Percentiles rank a stretch among this genome's conserved stretches.
Evolutionary conservation across 2,888 invertebrate genomes (phyloP).

Genomic region (Actias luna): DNA sequence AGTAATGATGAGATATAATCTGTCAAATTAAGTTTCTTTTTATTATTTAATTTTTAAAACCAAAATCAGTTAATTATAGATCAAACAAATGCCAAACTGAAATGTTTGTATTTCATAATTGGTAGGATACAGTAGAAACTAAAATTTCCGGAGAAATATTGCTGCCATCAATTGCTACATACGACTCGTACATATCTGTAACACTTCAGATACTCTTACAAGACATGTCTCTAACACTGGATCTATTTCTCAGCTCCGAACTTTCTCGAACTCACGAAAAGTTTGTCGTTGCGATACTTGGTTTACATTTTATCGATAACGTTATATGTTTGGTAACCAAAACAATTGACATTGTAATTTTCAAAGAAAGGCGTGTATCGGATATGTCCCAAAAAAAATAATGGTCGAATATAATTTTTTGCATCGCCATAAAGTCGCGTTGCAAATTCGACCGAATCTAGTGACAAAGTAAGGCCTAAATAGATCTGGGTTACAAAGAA

Average conservation of each 20-base stretch:
- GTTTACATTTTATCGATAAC: constrained; percentile 46
- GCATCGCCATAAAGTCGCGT: too few relatives aligned
- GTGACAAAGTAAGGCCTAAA: too few relatives aligned
- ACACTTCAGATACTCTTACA: constrained; percentile 5
- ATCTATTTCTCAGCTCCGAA: constrained; percentile 34
- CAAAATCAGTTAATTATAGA: too few relatives aligned
- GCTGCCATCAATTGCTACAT: not conserved
- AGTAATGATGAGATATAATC: too few relatives aligned
- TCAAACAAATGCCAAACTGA: too few relatives aligned
- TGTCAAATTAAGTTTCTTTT: too few relatives aligned
- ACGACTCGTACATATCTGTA: constrained; percentile 10
- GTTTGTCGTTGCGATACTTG: constrained; percentile 45
- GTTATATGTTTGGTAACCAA: not conserved
- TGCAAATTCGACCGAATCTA: too few relatives aligned
- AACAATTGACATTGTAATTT: not conserved
- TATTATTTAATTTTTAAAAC: too few relatives aligned
- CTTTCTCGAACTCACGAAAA: constrained; percentile 40
- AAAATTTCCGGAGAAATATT: not conserved
- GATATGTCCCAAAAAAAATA: too few relatives aligned
- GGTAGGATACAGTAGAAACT: not conserved
- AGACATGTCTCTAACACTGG: constrained; percentile 17
- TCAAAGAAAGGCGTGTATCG: not conserved
- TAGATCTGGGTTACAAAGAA: too few relatives aligned
- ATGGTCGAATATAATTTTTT: too few relatives aligned
- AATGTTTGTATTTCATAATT: too few relatives aligned